Base-by-base conservation (phyloP, 2,888 invertebrate genomes). In the Pammene fasciana region DNA sequence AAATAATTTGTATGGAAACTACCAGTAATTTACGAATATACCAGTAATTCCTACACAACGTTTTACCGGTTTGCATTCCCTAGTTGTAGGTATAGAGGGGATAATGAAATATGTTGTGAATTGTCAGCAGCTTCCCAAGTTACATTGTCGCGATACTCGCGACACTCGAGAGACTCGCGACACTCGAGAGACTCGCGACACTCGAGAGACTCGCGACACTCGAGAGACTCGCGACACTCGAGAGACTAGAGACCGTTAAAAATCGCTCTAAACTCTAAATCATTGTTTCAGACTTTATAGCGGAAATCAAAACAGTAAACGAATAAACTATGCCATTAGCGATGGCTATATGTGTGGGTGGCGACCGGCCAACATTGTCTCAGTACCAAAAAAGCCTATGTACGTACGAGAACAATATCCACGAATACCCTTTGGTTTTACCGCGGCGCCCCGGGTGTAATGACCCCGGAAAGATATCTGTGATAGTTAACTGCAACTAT, bases 381-480 rank as follows among this genome's bases (percentile, higher is more conserved):
- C 13, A 52, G 9, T 9, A 10, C 50, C 38, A 18, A 41, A 50
- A 52, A 18, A 18, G n/a, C 50, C 10, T 41, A 62, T n/a, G 26
- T 62, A 16, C 13, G 5, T 41, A 18, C 10, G 41, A 6, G 5
- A 34, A 8, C 3, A 26, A 13, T 62, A 62, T 14, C 6, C 9
- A 10, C 0, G 45, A 0, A 10, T 41, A 9, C 41, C 18, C 13
- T 62, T 50, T 41, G 62, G 41, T 65, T 5, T 45, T 36, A 14
- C 5, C n/a, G n/a, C 41, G 26, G 50, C 50, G 48, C 38, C 36
- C 4, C 76, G 67, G 74, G 86, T 82, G 81, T 80, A 82, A 80
- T 77, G 86, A 86, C 87, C 87, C 82, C 83, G 83, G 79, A 80
- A 78, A 78, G 82, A 84, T 82, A 78, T 82, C 81, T 82, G 80